Evolutionary conservation across 1,140 invertebrate genomes (phyloP).

Genomic region (Zaprionus capensis): DNA sequence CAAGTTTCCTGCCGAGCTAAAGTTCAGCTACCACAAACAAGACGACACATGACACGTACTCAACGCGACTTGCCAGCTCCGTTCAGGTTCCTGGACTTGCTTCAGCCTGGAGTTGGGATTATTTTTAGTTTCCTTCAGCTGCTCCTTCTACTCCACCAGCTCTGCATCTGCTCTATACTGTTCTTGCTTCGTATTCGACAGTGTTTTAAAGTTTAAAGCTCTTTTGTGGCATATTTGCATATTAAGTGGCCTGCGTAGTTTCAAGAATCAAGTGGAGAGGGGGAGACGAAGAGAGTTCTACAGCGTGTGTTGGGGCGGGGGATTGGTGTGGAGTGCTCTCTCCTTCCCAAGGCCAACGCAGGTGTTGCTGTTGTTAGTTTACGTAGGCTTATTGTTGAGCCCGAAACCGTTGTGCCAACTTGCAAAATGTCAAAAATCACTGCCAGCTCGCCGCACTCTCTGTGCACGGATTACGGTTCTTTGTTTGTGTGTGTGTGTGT

Average conservation of each 20-base stretch:
- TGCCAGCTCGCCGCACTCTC: conserved; percentile 42
- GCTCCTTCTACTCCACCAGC: conserved; percentile 13
- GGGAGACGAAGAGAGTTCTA: no score
- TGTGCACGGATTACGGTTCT: conserved; percentile 29
- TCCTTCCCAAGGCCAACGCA: conserved; percentile 6
- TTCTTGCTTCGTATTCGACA: conserved; percentile 39
- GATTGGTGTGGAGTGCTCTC: neutral
- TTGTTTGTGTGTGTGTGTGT: conserved; percentile 12
- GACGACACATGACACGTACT: conserved; percentile 79
- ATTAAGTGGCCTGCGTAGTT: conserved; percentile 77
- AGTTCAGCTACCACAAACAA: conserved; percentile 71
- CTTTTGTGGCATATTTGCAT: conserved; percentile 79
- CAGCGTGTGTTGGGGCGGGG: neutral
- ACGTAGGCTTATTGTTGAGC: conserved; percentile 68
- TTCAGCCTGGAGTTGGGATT: conserved; percentile 30
- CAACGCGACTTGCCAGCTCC: conserved; percentile 41
- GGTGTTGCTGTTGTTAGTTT: conserved; percentile 70
- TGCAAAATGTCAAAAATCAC: conserved; percentile 69
- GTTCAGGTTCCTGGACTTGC: conserved; percentile 10
- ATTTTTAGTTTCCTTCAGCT: conserved; percentile 48
- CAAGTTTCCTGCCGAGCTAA: conserved; percentile 73
- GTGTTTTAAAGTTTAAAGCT: conserved; percentile 80
- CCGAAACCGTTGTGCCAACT: conserved; percentile 46
- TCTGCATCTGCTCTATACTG: neutral
- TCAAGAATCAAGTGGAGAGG: conserved; percentile 3